Percentiles rank a stretch among this genome's conserved stretches.
phyloP scores from a whole-genome alignment of 2,888 invertebrate genomes.

The Erannis defoliaria region DNA sequence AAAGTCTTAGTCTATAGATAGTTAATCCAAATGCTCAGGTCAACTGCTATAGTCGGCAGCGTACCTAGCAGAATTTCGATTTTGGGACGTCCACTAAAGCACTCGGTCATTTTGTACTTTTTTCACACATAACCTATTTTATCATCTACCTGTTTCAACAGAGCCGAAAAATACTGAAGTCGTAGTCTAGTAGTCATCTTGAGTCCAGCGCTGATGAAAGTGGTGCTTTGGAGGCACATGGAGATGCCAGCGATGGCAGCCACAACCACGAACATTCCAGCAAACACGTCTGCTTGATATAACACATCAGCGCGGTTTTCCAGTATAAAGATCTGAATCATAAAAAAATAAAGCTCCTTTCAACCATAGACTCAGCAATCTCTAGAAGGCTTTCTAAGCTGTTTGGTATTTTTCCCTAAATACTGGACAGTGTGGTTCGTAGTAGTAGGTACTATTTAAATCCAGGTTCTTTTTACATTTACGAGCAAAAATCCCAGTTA shows the following conservation, averaged over 20 bases:
- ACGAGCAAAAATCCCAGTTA: too few species aligned
- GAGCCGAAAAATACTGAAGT: slow-evolving; percentile 78
- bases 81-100: not conserved
- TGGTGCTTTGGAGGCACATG: slow-evolving; percentile 89
- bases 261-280: slow-evolving; percentile 88
- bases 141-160: slow-evolving; percentile 82
- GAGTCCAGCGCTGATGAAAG: slow-evolving; percentile 92
- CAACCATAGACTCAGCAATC: too few species aligned
- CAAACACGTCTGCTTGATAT: slow-evolving; percentile 87
- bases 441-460: too few species aligned
- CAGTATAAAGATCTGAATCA: slow-evolving; percentile 86
- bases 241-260: slow-evolving; percentile 89
- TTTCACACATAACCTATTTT: not conserved
- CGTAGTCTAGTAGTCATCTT: slow-evolving; percentile 90
- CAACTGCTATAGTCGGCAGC: too few species aligned
- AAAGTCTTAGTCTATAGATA: too few species aligned
- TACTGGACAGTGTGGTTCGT: too few species aligned
- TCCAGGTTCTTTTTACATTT: too few species aligned
- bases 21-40: too few species aligned
- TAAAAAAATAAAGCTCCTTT: slow-evolving; percentile 5
- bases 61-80: too few species aligned
- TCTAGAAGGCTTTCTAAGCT: too few species aligned
- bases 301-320: slow-evolving; percentile 85
- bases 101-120: too few species aligned
- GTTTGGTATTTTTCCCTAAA: too few species aligned